These are phyloP conservation scores for Vidua macroura DNA, from an alignment of 2,113 vertebrate species.

Conservation along the genomic window DNA sequence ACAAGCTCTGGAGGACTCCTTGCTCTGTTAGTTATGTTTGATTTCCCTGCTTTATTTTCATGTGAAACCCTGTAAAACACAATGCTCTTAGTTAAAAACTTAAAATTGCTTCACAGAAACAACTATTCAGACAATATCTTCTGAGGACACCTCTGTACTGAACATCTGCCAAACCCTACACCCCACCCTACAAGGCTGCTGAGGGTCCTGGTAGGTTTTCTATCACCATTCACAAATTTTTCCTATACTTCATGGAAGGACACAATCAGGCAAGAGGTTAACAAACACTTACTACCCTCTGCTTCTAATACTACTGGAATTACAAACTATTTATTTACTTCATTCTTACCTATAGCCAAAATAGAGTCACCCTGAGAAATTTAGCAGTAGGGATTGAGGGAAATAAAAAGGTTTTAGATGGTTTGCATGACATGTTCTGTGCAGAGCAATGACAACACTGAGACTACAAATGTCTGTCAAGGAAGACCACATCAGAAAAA, in stretches of 20 bases:
- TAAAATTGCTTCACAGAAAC: background rate
- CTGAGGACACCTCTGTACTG: background rate
- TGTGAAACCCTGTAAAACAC: background rate
- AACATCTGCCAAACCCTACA: background rate
- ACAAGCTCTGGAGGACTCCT: background rate
- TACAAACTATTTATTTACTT: background rate
- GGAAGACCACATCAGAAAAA: background rate
- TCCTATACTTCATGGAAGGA: background rate
- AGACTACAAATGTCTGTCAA: background rate
- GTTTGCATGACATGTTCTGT: background rate
- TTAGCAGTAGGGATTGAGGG: background rate
- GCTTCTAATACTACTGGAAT: background rate
- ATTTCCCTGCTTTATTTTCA: background rate
- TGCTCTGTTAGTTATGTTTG: background rate
- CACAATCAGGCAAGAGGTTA: background rate
- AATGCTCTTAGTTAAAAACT: background rate
- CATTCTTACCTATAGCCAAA: constrained; percentile 4
- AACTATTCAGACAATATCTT: background rate
- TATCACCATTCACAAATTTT: background rate
- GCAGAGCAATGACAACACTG: background rate
- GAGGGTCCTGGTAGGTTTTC: background rate
- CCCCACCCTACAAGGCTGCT: background rate
- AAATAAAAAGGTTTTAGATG: background rate
- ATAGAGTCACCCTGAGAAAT: background rate
- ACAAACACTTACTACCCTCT: background rate